Conservation (phyloP, 2,888 invertebrate species). For the Cremastinae sp. region DNA sequence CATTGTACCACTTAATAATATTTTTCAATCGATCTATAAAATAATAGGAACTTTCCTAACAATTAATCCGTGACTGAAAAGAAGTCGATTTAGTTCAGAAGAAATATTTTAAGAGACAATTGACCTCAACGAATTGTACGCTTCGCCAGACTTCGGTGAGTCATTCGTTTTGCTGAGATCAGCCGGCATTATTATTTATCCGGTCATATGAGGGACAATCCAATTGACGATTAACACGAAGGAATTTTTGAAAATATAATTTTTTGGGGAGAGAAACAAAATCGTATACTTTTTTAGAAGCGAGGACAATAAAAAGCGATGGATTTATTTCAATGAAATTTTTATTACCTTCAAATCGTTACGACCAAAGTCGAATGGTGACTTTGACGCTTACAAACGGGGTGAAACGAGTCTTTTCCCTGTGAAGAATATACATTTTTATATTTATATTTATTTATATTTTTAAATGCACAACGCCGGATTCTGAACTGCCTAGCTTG, state of each 20-base stretch:
- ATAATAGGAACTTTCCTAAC: no score
- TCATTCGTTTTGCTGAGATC: slow-evolving; percentile 36
- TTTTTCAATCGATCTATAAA: no score
- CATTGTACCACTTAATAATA: no score
- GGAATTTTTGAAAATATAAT: no score
- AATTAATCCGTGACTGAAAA: no score
- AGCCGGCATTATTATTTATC: slow-evolving; percentile 20
- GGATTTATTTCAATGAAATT: slow-evolving; percentile 73
- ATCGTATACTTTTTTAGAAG: background rate
- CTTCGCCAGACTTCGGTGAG: slow-evolving; percentile 36
- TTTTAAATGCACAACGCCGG: slow-evolving; percentile 37
- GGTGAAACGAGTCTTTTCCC: slow-evolving; percentile 42
- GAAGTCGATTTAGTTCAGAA: slow-evolving; percentile 17
- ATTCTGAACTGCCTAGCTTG: slow-evolving; percentile 33
- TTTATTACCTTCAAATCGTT: slow-evolving; percentile 74
- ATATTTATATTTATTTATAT: slow-evolving; percentile 29
- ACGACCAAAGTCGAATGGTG: slow-evolving; percentile 74
- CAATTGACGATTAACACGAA: no score
- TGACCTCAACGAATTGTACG: slow-evolving; percentile 25
- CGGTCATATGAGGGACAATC: slow-evolving; percentile 36
- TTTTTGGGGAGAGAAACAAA: no score
- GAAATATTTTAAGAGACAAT: slow-evolving; percentile 29
- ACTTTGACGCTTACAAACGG: slow-evolving; percentile 73
- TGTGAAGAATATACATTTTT: slow-evolving; percentile 45
- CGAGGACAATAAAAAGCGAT: background rate